phyloP scores from a whole-genome alignment of 2,113 vertebrate species.

The Oreocharis arfaki region DNA sequence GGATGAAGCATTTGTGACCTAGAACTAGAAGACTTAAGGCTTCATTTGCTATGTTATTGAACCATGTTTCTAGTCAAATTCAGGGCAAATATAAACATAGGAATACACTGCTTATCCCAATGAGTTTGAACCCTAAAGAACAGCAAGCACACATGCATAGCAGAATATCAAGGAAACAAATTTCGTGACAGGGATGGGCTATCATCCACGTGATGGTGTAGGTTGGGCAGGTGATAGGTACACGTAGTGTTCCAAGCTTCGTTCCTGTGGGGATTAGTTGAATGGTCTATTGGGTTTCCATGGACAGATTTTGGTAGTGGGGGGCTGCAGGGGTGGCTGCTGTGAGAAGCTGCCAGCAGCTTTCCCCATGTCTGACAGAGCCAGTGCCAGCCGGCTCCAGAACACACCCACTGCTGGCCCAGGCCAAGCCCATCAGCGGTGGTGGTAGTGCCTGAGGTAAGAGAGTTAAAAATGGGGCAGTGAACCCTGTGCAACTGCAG shows the following conservation, averaged over 20 bases:
- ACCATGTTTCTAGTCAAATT: neutral
- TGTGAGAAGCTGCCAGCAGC: neutral
- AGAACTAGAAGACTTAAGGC: neutral
- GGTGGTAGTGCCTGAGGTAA: too few relatives aligned
- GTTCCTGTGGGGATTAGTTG: neutral
- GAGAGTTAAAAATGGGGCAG: neutral
- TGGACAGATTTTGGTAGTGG: neutral
- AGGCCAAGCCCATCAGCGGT: neutral
- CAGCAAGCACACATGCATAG: neutral
- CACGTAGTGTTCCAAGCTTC: neutral
- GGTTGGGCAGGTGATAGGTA: neutral
- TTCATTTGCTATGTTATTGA: neutral
- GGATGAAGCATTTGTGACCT: neutral
- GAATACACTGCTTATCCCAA: neutral
- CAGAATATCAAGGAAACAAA: neutral
- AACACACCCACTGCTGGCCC: rapidly evolving
- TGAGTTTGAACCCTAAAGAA: neutral
- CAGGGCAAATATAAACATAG: neutral
- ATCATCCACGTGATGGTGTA: neutral
- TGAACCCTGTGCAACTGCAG: neutral
- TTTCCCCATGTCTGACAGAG: neutral
- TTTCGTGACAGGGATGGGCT: neutral
- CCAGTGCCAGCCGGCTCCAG: rapidly evolving
- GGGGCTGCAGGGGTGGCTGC: neutral
- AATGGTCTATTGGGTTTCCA: neutral